Evolutionary conservation across 1,140 invertebrate genomes (phyloP), one percentile per base, ranked within the genome.

Genomic region (Anadara kagoshimensis): DNA sequence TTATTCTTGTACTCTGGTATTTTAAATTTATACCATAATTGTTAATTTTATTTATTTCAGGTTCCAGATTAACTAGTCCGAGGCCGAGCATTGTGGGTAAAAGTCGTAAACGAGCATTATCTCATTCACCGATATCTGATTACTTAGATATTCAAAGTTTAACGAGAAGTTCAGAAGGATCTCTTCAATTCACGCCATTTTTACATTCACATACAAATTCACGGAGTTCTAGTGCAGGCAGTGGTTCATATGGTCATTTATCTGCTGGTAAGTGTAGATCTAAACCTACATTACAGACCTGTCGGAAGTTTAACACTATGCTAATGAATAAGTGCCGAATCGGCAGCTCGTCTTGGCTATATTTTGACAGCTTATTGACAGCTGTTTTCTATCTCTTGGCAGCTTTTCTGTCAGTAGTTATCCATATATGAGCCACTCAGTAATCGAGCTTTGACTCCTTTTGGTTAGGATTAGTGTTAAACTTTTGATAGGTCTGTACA

Each of bases 81-180:
- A 66, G 85, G 47, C 84, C 85, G 22, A 86, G 84, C 58, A 76
- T 84, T 62, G 64, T 83, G 24, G 77, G 79, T n/a, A 85, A 81
- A 49, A 83, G 78, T 69, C 92, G 96, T 14, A 99, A 98, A 87
- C 91, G 97, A 62, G 96, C 97, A 0, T 90, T 98, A 0, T 98
- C 96, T 61, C 96, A 95, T 87, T 98, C 96, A 14, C 97, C 97
- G 0, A 97, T 98, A 85, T 97, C 96, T 0, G 89, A 89, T 59
- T 96, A 95, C 26, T 93, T 98, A 83, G 97, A 98, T 88, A 94
- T 99, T 81, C 96, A 97, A 85, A 97, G 96, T 61, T 95, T 98
- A 91, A 97, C 98, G 77, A 92, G 97, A 69, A 97, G 97, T 83
- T 98, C 96, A 18, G 97, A 97, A 1, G 97, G 96, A 77, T 98